phyloP scores from a whole-genome alignment of 2,888 invertebrate genomes.

The Zonitis immaculata region DNA sequence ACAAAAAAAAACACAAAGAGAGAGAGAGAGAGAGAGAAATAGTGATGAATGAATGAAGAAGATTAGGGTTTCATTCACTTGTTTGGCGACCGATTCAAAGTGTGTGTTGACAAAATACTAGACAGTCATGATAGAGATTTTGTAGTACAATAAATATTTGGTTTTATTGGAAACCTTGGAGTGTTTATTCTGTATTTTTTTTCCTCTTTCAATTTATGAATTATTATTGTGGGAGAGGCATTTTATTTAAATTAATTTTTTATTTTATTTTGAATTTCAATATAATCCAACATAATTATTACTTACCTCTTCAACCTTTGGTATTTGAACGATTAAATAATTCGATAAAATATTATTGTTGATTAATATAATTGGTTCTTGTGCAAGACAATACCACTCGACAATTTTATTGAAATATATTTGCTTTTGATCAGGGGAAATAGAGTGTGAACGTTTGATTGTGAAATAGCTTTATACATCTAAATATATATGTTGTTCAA shows the following conservation, averaged over 20 bases:
- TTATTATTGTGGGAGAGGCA: background rate
- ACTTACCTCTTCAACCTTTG: background rate
- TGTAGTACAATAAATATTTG: constrained; percentile 2
- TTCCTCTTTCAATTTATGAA: background rate
- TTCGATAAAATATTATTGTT: constrained; percentile 4
- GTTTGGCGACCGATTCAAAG: constrained; percentile 15
- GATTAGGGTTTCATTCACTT: constrained; percentile 35
- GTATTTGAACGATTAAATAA: background rate
- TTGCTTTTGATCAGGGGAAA: constrained; percentile 6
- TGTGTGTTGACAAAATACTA: constrained; percentile 20
- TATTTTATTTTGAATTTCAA: too few relatives aligned
- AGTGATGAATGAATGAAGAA: constrained; percentile 8
- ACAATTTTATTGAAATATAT: constrained; percentile 17
- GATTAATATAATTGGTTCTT: constrained; percentile 10
- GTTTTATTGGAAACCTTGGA: background rate
- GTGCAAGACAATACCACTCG: constrained; percentile 11
- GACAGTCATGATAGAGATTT: constrained; percentile 16
- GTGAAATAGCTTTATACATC: constrained; percentile 8
- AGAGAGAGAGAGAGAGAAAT: background rate
- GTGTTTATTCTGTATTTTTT: background rate
- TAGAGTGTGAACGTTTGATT: constrained; percentile 13
- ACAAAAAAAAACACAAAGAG: too few relatives aligned
- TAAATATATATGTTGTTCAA: too few relatives aligned
- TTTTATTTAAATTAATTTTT: too few relatives aligned
- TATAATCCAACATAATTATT: background rate